phyloP scores from a whole-genome alignment of 2,113 vertebrate genomes.

The Elachura formosa region DNA sequence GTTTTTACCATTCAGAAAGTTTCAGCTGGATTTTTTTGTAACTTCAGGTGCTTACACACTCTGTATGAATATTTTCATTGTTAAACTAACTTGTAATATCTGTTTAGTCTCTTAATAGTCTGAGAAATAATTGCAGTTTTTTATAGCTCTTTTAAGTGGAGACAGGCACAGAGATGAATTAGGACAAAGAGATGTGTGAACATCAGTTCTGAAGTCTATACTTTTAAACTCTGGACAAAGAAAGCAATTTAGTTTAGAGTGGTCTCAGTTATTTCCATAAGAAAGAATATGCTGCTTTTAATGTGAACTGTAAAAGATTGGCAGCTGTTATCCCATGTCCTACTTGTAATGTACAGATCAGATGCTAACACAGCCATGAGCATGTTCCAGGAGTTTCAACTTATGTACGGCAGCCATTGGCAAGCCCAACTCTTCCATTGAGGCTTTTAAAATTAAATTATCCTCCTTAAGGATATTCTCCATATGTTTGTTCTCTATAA shows the following conservation, averaged over 20 bases:
- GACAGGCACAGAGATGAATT: not conserved
- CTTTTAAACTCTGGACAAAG: not conserved
- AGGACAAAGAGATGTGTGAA: not conserved
- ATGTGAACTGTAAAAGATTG: not conserved
- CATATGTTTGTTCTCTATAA: not conserved
- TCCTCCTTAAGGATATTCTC: not conserved
- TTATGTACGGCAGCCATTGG: not conserved
- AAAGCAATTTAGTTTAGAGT: not conserved
- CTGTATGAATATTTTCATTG: not conserved
- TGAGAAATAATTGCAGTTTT: not conserved
- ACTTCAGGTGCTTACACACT: not conserved
- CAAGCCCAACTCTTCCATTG: not conserved
- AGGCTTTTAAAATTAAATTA: not conserved
- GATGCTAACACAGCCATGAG: not conserved
- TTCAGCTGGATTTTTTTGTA: not conserved
- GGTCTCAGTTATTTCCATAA: not conserved
- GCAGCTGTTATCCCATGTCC: not conserved
- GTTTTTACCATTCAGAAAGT: slow-evolving; percentile 25
- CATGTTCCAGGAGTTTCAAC: not conserved
- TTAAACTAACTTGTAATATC: not conserved
- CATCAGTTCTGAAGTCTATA: not conserved
- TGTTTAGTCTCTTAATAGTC: not conserved
- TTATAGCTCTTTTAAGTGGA: not conserved
- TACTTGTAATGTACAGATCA: not conserved
- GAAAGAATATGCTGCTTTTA: not conserved